phyloP scores from a whole-genome alignment of 2,797 vertebrate species.

The Mallotus villosus region DNA sequence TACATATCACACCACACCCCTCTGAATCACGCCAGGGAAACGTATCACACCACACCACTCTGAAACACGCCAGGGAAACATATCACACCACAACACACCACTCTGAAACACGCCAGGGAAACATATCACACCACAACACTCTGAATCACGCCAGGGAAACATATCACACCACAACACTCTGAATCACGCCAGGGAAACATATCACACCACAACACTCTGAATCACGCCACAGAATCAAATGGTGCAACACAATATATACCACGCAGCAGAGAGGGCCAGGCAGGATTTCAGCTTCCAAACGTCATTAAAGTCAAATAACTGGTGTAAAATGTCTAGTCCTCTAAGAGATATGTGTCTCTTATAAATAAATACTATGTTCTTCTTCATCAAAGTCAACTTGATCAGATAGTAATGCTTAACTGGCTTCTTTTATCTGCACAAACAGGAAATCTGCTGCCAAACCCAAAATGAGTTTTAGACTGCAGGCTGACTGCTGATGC shows the following conservation, averaged over 20 bases:
- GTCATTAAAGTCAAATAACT: too few relatives aligned
- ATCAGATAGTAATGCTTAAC: neutral
- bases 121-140: neutral
- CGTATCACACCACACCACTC: neutral
- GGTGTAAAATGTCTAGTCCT: too few relatives aligned
- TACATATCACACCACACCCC: neutral
- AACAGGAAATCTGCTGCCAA: neutral
- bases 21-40: neutral
- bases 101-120: neutral
- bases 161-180: neutral
- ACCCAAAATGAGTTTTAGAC: neutral
- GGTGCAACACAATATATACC: too few relatives aligned
- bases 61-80: neutral
- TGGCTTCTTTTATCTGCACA: neutral
- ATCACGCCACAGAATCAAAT: neutral
- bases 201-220: neutral
- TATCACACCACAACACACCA: neutral
- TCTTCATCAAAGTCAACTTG: neutral
- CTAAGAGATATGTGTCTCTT: too few relatives aligned
- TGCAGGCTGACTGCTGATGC: conserved; percentile 36
- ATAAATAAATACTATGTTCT: too few relatives aligned
- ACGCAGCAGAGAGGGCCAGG: too few relatives aligned
- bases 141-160: neutral
- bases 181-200: neutral
- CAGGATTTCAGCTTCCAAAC: too few relatives aligned